phyloP scores from a whole-genome alignment of 1,140 invertebrate species.

The Microplitis mediator region DNA sequence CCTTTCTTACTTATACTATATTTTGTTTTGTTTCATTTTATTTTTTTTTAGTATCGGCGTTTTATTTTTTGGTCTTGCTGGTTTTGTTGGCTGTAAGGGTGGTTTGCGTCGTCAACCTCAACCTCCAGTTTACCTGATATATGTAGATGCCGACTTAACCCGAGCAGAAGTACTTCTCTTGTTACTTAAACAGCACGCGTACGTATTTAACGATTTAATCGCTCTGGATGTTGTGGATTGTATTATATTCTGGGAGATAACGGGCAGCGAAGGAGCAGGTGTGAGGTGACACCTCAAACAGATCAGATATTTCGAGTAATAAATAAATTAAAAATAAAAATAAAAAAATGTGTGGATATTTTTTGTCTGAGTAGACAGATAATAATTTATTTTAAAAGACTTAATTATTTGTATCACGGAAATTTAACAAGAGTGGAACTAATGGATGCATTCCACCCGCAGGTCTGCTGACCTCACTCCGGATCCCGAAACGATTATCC shows the following conservation, averaged over 20 bases:
- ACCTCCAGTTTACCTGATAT: background rate
- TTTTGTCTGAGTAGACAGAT: background rate
- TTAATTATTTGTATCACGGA: slow-evolving; percentile 18
- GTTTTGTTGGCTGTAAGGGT: background rate
- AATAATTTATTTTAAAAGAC: slow-evolving; percentile 5
- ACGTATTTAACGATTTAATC: slow-evolving; percentile 2
- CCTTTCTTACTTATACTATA: background rate
- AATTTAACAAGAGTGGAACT: slow-evolving; percentile 22
- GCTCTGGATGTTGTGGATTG: background rate
- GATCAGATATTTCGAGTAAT: background rate
- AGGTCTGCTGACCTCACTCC: slow-evolving; percentile 4
- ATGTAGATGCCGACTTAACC: background rate
- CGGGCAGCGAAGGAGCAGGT: background rate
- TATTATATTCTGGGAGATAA: background rate
- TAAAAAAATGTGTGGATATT: background rate
- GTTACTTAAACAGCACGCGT: background rate
- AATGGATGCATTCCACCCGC: slow-evolving; percentile 18
- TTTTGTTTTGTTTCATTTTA: background rate
- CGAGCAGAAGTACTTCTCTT: background rate
- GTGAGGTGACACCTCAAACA: background rate
- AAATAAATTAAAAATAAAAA: background rate
- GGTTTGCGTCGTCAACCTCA: background rate
- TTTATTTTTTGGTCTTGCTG: too few species aligned
- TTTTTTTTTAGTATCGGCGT: too few species aligned
- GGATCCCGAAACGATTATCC: slow-evolving; percentile 16